Evolutionary conservation across 1,140 invertebrate species (phyloP).

Genomic region (Hylaeus volcanicus): DNA sequence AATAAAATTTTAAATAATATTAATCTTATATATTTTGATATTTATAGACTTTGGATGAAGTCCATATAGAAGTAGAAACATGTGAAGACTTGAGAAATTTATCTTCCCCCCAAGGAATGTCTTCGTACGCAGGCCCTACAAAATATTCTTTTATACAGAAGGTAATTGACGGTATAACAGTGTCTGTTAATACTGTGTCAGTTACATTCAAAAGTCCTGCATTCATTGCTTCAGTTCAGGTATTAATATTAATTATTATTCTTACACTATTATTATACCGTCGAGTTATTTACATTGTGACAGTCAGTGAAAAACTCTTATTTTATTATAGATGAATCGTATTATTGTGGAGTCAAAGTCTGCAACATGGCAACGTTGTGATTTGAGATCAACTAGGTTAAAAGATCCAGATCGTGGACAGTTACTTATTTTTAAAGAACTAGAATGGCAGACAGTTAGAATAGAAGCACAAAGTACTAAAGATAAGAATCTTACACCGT

Average conservation of each 20-base stretch:
- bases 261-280: neutral
- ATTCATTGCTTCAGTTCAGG: conserved; percentile 97
- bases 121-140: conserved; percentile 81
- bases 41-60: conserved; percentile 93
- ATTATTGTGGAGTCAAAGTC: conserved; percentile 96
- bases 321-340: conserved; percentile 88
- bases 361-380: conserved; percentile 91
- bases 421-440: conserved; percentile 97
- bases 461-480: conserved; percentile 95
- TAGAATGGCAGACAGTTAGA: conserved; percentile 97
- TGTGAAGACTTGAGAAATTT: conserved; percentile 90
- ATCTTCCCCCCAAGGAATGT: conserved; percentile 82
- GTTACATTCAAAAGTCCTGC: conserved; percentile 96
- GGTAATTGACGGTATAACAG: conserved; percentile 98
- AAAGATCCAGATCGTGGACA: conserved; percentile 94
- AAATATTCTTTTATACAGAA: conserved; percentile 96
- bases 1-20: conserved; percentile 33
- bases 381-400: conserved; percentile 93
- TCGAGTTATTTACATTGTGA: neutral
- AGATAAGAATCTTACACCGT: conserved; percentile 91
- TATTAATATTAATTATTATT: conserved; percentile 74
- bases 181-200: conserved; percentile 96
- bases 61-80: conserved; percentile 93
- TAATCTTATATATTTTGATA: conserved; percentile 34
- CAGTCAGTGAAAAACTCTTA: conserved; percentile 16